Conservation (phyloP, 2,888 invertebrate genomes). For the Pantelozetes paolii region DNA sequence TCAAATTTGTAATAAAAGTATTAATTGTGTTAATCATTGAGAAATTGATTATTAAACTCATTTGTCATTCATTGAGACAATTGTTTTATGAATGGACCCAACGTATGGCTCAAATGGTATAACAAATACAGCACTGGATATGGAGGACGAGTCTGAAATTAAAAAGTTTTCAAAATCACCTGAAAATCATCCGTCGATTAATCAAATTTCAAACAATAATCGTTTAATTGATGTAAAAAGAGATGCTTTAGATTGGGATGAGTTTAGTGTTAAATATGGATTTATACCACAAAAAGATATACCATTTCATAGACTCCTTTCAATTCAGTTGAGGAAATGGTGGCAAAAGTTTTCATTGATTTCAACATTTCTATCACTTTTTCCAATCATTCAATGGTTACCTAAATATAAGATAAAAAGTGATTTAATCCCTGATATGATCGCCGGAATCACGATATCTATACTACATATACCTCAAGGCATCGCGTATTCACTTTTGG, state of each 20-base stretch:
- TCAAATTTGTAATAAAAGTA: not conserved
- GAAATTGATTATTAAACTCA: not conserved
- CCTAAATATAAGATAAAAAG: constrained; percentile 48
- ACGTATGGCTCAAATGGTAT: constrained; percentile 17
- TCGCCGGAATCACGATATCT: constrained; percentile 80
- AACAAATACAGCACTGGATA: constrained; percentile 12
- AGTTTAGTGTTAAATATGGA: constrained; percentile 20
- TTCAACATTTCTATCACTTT: constrained; percentile 39
- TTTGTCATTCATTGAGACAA: not conserved
- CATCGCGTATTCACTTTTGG: constrained; percentile 58
- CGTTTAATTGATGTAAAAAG: constrained; percentile 10
- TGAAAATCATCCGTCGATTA: not conserved
- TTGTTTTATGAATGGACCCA: not conserved
- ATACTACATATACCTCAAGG: constrained; percentile 88
- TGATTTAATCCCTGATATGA: constrained; percentile 66
- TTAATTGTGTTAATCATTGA: not conserved
- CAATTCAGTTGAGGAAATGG: not conserved
- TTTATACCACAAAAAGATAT: not conserved
- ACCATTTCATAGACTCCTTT: not conserved
- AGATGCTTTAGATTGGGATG: constrained; percentile 34
- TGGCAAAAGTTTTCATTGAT: constrained; percentile 23
- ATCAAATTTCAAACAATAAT: constrained; percentile 8
- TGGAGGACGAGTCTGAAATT: not conserved
- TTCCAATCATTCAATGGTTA: constrained; percentile 48
- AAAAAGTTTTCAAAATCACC: not conserved